A percentile compares a stretch with the other conserved stretches of the same genome.
Conservation (phyloP, 2,113 vertebrate genomes). For the Apus apus region DNA sequence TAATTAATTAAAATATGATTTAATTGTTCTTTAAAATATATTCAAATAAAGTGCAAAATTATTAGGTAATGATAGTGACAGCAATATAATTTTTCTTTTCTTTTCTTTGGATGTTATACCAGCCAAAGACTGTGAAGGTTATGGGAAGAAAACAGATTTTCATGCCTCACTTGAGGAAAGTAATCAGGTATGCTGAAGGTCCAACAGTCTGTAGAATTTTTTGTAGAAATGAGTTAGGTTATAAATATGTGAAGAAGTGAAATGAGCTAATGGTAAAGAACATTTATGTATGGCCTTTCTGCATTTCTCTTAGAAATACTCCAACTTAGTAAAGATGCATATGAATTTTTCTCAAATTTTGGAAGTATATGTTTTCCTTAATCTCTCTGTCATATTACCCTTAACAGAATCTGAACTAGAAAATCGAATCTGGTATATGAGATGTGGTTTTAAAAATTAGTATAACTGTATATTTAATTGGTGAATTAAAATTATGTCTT, state of each 20-base stretch:
- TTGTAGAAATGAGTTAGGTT: not conserved
- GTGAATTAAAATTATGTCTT: not conserved
- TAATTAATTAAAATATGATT: not conserved
- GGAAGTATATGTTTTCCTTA: not conserved
- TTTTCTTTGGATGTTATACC: not conserved
- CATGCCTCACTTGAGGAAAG: not conserved
- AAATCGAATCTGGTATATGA: not conserved
- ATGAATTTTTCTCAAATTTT: not conserved
- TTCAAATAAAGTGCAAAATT: not conserved
- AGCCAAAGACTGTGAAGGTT: not conserved
- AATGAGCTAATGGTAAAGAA: not conserved
- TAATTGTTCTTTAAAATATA: not conserved
- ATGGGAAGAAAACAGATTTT: not conserved
- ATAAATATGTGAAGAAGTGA: not conserved
- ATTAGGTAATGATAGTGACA: not conserved
- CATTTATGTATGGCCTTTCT: not conserved
- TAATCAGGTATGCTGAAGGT: not conserved
- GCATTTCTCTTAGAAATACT: not conserved
- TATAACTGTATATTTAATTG: not conserved
- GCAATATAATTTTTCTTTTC: not conserved
- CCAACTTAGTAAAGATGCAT: not conserved
- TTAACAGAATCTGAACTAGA: not conserved
- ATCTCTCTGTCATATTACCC: not conserved
- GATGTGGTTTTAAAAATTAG: not conserved
- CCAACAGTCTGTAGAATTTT: not conserved